phyloP scores from a whole-genome alignment of 2,113 vertebrate genomes.

The Sula dactylatra region DNA sequence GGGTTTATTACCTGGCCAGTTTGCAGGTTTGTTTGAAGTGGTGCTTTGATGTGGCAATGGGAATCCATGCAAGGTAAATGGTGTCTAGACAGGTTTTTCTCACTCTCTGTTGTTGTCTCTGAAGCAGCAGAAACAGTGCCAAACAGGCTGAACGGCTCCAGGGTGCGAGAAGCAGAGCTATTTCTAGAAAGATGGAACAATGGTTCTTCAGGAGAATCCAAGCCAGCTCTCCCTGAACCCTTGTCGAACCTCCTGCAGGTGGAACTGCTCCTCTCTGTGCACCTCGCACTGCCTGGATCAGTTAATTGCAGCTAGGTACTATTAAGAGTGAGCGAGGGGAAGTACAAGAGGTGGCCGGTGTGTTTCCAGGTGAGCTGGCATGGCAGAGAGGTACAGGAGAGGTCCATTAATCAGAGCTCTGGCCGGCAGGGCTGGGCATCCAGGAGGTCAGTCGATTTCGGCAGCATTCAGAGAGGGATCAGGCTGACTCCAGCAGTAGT shows the following conservation, averaged over 20 bases:
- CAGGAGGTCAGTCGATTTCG: rapidly evolving
- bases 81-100: constrained; percentile 34
- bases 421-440: rapidly evolving
- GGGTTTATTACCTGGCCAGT: background rate
- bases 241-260: background rate
- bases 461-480: background rate
- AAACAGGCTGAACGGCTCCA: background rate
- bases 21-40: background rate
- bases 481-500: background rate
- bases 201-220: background rate
- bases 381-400: background rate
- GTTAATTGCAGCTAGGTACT: background rate
- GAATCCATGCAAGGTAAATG: background rate
- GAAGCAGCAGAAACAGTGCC: background rate
- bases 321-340: background rate
- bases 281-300: background rate
- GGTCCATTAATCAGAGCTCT: background rate
- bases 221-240: background rate
- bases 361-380: background rate
- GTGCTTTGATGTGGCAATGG: constrained; percentile 8
- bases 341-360: background rate
- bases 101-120: constrained; percentile 14
- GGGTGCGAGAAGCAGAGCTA: background rate
- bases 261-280: background rate
- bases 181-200: background rate